Percentiles rank a stretch among this genome's conserved stretches.
Conservation (phyloP, 2,797 vertebrate species). For the Notolepis coatsorum region DNA sequence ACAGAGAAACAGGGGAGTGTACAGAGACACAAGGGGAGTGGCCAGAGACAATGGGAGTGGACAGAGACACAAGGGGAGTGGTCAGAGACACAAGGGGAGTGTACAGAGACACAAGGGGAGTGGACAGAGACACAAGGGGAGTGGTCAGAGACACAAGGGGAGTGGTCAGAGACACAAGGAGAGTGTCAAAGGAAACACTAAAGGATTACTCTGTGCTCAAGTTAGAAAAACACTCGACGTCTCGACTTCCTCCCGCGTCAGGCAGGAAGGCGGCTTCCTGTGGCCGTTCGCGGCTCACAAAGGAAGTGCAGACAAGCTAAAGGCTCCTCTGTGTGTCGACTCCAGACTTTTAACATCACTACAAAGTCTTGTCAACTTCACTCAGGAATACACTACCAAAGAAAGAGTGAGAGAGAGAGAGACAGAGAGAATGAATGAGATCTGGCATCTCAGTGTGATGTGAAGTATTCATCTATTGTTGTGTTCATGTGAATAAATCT, state of each 20-base stretch:
- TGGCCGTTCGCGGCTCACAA: slow-evolving; percentile 3
- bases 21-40: too few relatives aligned
- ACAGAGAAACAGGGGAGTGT: too few relatives aligned
- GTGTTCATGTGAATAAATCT: too few relatives aligned
- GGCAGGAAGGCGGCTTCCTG: not conserved
- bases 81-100: too few relatives aligned
- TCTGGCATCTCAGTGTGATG: slow-evolving; percentile 31
- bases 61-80: too few relatives aligned
- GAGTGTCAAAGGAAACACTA: slow-evolving; percentile 10
- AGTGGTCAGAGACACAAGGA: slow-evolving; percentile 18
- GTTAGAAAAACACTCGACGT: slow-evolving; percentile 12
- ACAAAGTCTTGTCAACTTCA: slow-evolving; percentile 24
- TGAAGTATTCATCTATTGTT: not conserved
- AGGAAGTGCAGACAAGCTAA: slow-evolving; percentile 21
- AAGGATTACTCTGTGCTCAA: slow-evolving; percentile 10
- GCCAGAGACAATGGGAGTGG: too few relatives aligned
- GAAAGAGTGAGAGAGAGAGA: slow-evolving; percentile 26
- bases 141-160: too few relatives aligned
- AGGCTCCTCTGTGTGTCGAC: slow-evolving; percentile 1
- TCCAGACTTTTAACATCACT: slow-evolving; percentile 12
- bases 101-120: too few relatives aligned
- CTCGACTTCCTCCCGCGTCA: slow-evolving; percentile 22
- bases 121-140: too few relatives aligned
- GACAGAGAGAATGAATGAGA: slow-evolving; percentile 13
- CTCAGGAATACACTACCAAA: slow-evolving; percentile 61